Evolutionary conservation across 2,888 invertebrate genomes (phyloP), one percentile per base, ranked within the genome.

Genomic region (Thalpophila matura): DNA sequence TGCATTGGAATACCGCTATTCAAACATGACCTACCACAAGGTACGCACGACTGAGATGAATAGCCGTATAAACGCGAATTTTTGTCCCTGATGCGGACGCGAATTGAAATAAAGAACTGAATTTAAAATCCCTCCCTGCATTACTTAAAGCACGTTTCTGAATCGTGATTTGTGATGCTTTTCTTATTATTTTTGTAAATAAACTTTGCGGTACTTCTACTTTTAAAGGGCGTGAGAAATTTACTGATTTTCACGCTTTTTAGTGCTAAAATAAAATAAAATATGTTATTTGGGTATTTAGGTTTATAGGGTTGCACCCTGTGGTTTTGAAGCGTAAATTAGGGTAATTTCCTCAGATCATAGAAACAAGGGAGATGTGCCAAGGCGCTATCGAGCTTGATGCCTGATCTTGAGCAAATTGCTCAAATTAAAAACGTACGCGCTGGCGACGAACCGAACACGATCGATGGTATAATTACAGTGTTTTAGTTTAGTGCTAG

Each of bases 1-100:
- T 69, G 62, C 59, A 80, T 66, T 57, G 26, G 43, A 20, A 37
- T 66, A 57, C 82, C 80, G 82, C 54, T 81, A 81, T 46, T 22
- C 29, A 54, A 60, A 72, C 81, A 70, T 84, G 79, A 84, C 80
- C 80, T 74, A 80, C 75, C 80, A 65, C 76, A 72, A 70, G 56
- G 47, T 70, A 77, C 70, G 79, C 82, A 83, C 83, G 83, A 79
- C 68, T 69, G 18, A 45, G 59, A 77, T 79, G 68, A 73, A 81
- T 65, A 66, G 65, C 35, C 31, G 43, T 35, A 60, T 27, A 54
- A 45, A 58, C 20, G 61, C 20, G 26, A 66, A 59, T 61, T 80
- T 77, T 80, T 66, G 68, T 78, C 63, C 10, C 20, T 14, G 0
- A 24, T 6, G 16, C 70, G 61, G 65, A 7, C 12, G 26, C 18